These are phyloP conservation scores for Tympanuchus pallidicinctus DNA, from an alignment of 2,113 vertebrate species.

Conservation along the genomic window DNA sequence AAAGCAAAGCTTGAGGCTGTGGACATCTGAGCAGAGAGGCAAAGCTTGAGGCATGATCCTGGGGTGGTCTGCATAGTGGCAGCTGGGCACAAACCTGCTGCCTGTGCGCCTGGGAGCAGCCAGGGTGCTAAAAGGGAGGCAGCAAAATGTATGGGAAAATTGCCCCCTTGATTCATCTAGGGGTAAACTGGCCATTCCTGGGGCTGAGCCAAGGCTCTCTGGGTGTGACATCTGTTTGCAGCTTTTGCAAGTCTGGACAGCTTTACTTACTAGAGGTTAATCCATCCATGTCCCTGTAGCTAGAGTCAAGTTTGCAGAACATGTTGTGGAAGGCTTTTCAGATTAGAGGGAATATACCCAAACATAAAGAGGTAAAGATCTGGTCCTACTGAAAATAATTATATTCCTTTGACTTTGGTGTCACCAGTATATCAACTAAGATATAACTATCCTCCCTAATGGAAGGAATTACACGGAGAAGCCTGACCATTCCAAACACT, in stretches of 20 bases:
- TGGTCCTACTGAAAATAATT: background rate
- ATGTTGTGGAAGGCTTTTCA: background rate
- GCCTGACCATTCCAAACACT: background rate
- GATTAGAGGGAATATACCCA: background rate
- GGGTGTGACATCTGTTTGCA: constrained; percentile 18
- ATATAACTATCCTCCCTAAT: background rate
- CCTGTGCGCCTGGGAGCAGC: background rate
- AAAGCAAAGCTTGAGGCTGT: background rate
- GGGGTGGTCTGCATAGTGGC: rapidly evolving
- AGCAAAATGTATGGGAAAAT: background rate
- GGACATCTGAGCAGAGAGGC: background rate
- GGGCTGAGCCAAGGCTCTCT: background rate
- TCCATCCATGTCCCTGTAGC: background rate
- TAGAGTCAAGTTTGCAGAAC: background rate
- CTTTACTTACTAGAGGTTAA: background rate
- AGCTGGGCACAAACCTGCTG: constrained; percentile 11
- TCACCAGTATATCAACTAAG: background rate
- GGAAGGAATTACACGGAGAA: background rate
- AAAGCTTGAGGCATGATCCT: background rate
- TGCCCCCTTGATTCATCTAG: background rate
- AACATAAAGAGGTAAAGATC: background rate
- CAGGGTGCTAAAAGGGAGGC: background rate
- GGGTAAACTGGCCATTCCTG: background rate
- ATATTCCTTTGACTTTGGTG: background rate
- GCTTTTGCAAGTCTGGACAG: background rate